A percentile compares a stretch with the other conserved stretches of the same genome.
Evolutionary conservation across 2,888 invertebrate genomes (phyloP).

Genomic region (Tromatobia lineatoria): DNA sequence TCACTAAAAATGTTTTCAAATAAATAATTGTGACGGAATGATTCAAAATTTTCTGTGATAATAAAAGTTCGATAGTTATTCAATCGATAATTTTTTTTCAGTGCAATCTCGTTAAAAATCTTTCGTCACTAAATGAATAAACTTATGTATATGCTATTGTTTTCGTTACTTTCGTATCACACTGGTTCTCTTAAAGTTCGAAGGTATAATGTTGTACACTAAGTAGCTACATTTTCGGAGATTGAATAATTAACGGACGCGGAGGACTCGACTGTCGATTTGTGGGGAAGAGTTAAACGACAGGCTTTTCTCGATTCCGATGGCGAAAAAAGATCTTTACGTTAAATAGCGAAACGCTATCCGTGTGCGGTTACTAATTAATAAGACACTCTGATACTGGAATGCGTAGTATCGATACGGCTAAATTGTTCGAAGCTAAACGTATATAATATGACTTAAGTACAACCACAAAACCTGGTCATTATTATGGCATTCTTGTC

Average conservation of each 20-base stretch:
- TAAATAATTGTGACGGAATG: too few species aligned
- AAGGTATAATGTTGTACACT: slow-evolving; percentile 64
- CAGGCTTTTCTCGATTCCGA: slow-evolving; percentile 13
- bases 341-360: slow-evolving; percentile 30
- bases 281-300: not conserved
- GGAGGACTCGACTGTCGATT: slow-evolving; percentile 41
- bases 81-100: too few species aligned
- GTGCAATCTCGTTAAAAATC: not conserved
- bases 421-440: slow-evolving; percentile 75
- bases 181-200: slow-evolving; percentile 67
- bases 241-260: slow-evolving; percentile 27
- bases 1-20: too few species aligned
- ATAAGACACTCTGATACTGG: slow-evolving; percentile 74
- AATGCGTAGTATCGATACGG: slow-evolving; percentile 70
- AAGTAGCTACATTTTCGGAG: slow-evolving; percentile 39
- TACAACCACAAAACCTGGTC: slow-evolving; percentile 85
- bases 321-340: slow-evolving; percentile 15
- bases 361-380: slow-evolving; percentile 61
- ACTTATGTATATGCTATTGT: slow-evolving; percentile 53
- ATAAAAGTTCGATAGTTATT: too few species aligned
- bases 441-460: slow-evolving; percentile 84
- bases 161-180: slow-evolving; percentile 66
- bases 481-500: slow-evolving; percentile 85
- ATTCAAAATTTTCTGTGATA: too few species aligned
- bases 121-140: slow-evolving; percentile 36